phyloP scores from a whole-genome alignment of 2,113 vertebrate genomes.

The Xiphophorus couchianus region DNA sequence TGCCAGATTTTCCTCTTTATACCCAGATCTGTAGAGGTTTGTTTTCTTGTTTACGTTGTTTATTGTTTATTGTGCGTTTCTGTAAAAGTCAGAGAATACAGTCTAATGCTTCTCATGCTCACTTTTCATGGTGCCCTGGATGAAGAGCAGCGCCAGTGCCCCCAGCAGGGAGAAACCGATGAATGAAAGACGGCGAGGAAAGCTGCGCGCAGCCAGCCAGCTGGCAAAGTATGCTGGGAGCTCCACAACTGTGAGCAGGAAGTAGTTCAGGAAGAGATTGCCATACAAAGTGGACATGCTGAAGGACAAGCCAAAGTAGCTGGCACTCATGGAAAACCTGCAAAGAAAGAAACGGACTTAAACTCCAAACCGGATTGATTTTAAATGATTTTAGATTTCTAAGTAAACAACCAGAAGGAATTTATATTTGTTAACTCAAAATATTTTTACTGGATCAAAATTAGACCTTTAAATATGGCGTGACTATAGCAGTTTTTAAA shows the following conservation, averaged over 20 bases:
- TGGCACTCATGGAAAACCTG: constrained; percentile 45
- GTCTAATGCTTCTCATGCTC: constrained; percentile 16
- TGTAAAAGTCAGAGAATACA: not conserved
- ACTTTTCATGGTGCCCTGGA: constrained; percentile 46
- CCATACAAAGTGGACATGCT: constrained; percentile 45
- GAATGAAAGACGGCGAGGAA: constrained; percentile 38
- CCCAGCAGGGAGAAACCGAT: constrained; percentile 36
- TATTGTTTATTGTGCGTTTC: not conserved
- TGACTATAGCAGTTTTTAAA: too few species aligned
- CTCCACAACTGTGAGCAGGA: constrained; percentile 39
- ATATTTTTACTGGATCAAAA: too few species aligned
- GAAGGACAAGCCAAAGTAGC: constrained; percentile 58
- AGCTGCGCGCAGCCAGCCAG: constrained; percentile 20
- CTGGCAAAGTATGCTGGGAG: constrained; percentile 19
- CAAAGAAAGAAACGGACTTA: constrained; percentile 15
- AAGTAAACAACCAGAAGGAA: too few species aligned
- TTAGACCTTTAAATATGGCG: too few species aligned
- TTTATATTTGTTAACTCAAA: too few species aligned
- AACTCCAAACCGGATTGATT: too few species aligned
- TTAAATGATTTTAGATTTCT: too few species aligned
- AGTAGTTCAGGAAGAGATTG: constrained; percentile 55
- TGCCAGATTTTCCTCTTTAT: too few species aligned
- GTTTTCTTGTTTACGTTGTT: too few species aligned
- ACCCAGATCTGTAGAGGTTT: too few species aligned
- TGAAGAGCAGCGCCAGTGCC: constrained; percentile 36